These are phyloP conservation scores for Eurystomus glaucurus DNA, from an alignment of 2,797 vertebrate species.

Conservation along the genomic window DNA sequence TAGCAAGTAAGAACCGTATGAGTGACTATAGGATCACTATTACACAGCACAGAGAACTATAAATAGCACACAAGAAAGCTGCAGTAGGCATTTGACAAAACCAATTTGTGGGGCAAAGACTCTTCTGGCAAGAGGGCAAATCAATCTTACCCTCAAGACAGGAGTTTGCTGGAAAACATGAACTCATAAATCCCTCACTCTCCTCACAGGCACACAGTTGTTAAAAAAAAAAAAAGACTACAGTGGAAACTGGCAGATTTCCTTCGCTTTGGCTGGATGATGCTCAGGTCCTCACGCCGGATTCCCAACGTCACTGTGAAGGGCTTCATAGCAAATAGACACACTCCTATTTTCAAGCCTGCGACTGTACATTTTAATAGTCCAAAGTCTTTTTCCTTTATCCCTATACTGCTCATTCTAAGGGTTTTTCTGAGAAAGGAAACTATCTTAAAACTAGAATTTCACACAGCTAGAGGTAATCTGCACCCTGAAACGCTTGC, in stretches of 20 bases:
- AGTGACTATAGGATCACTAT: neutral
- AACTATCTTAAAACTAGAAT: neutral
- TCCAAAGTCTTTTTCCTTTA: neutral
- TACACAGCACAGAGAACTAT: neutral
- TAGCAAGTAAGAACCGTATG: neutral
- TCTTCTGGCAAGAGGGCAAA: neutral
- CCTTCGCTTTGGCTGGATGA: neutral
- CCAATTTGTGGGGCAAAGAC: neutral
- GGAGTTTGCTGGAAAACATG: constrained; percentile 23
- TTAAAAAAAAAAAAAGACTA: constrained; percentile 24
- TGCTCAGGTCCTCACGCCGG: neutral
- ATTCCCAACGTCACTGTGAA: neutral
- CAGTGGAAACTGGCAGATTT: constrained; percentile 10
- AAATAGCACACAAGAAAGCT: neutral
- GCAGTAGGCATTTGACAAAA: neutral
- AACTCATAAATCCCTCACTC: constrained; percentile 17
- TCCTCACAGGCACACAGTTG: neutral
- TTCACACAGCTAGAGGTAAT: neutral
- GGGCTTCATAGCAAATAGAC: neutral
- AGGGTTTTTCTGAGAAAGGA: neutral
- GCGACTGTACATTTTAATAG: neutral
- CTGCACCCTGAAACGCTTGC: neutral
- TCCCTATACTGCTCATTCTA: neutral
- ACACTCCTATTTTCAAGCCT: neutral
- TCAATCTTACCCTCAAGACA: neutral